These are phyloP conservation scores for Microtus ochrogaster DNA, from an alignment of 2,113 vertebrate genomes.

Conservation along the genomic window DNA sequence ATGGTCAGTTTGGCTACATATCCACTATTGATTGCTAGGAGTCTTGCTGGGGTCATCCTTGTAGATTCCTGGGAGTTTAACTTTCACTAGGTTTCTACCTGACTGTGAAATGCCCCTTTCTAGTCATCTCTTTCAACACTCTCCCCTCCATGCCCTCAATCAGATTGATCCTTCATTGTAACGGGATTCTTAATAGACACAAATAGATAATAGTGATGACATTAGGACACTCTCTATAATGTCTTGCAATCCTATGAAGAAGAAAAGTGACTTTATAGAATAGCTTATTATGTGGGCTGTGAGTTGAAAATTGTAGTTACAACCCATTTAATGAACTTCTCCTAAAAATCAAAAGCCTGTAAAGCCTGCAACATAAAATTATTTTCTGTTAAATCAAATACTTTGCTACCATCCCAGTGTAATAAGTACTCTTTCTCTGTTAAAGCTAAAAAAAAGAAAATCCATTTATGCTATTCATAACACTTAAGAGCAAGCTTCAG, in stretches of 20 bases:
- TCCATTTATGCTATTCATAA: constrained; percentile 62
- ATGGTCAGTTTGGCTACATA: not conserved
- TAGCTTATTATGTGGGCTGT: constrained; percentile 41
- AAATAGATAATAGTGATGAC: constrained; percentile 20
- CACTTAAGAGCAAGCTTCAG: constrained; percentile 56
- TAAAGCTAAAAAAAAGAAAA: constrained; percentile 66
- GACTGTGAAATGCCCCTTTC: not conserved
- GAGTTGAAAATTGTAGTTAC: constrained; percentile 70
- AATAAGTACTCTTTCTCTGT: constrained; percentile 45
- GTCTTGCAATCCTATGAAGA: constrained; percentile 17
- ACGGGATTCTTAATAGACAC: not conserved
- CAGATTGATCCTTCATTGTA: not conserved
- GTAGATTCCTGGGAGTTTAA: not conserved
- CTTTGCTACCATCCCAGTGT: constrained; percentile 58
- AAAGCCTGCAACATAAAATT: constrained; percentile 75
- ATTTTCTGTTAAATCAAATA: constrained; percentile 77
- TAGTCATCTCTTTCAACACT: not conserved
- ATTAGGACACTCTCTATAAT: constrained; percentile 11
- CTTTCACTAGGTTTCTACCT: not conserved
- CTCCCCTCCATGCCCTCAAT: not conserved
- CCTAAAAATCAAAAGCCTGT: constrained; percentile 73
- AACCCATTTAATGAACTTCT: constrained; percentile 80
- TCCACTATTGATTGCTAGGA: not conserved
- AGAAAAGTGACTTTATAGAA: constrained; percentile 67
- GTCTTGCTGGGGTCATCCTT: not conserved